Evolutionary conservation across 2,888 invertebrate species (phyloP).

Genomic region (Nipponacmea schrenckii): DNA sequence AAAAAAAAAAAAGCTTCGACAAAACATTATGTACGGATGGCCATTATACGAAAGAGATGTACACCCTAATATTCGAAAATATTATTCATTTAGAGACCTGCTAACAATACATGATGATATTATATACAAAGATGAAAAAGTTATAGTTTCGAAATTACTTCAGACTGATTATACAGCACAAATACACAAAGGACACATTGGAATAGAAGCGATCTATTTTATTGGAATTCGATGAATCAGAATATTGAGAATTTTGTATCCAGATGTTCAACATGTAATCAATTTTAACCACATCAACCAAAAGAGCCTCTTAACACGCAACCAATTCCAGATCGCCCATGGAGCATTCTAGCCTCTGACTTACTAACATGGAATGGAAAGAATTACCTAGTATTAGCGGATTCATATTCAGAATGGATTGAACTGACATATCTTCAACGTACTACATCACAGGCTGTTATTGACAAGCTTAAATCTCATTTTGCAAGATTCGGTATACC

Average conservation of each 20-base stretch:
- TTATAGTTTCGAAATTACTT: background rate
- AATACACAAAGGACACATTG: background rate
- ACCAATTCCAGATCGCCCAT: background rate
- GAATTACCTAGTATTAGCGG: background rate
- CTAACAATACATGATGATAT: background rate
- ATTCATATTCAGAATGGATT: background rate
- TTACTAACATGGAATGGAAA: background rate
- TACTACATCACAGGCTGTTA: background rate
- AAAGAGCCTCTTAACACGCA: conserved; percentile 61
- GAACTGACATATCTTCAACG: background rate
- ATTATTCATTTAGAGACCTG: background rate
- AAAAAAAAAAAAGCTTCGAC: no score
- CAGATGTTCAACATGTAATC: conserved; percentile 45
- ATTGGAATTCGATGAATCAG: background rate
- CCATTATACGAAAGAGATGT: background rate
- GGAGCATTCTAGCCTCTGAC: background rate
- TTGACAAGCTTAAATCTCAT: background rate
- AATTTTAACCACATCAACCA: conserved; percentile 76
- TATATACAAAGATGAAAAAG: background rate
- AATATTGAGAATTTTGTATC: no score
- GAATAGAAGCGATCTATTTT: background rate
- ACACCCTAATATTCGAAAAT: background rate
- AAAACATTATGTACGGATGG: no score
- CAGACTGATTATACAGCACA: background rate
- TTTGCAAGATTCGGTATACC: background rate